Evolutionary conservation across 2,888 invertebrate species (phyloP).

Genomic region (Acrobeloides nanus): DNA sequence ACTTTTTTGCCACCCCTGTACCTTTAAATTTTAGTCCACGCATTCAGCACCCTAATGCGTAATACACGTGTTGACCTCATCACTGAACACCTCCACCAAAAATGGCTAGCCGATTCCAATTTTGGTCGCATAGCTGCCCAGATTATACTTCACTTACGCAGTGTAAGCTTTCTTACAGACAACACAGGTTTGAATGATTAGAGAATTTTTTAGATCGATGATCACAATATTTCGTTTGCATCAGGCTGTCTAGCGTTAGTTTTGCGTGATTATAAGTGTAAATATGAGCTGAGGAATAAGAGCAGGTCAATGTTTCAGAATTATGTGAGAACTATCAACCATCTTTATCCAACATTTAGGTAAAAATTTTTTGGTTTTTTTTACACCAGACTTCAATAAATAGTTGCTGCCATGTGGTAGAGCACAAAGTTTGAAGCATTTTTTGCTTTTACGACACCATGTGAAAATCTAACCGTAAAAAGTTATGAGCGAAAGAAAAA

Average conservation of each 20-base stretch:
- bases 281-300: conserved; percentile 18
- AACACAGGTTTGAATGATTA: background rate
- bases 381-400: too few relatives aligned
- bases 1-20: too few relatives aligned
- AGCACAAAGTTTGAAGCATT: too few relatives aligned
- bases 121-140: conserved; percentile 27
- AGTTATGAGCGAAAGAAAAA: too few relatives aligned
- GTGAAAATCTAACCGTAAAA: too few relatives aligned
- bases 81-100: conserved; percentile 28
- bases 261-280: conserved; percentile 8
- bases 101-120: conserved; percentile 29
- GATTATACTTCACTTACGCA: conserved; percentile 26
- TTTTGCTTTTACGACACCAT: too few relatives aligned
- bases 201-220: conserved; percentile 15
- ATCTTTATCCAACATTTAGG: conserved; percentile 29
- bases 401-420: too few relatives aligned
- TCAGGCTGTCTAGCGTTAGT: conserved; percentile 12
- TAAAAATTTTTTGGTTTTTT: too few relatives aligned
- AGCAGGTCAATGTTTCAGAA: conserved; percentile 27
- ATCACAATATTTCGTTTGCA: conserved; percentile 18
- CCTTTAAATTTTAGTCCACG: conserved; percentile 26
- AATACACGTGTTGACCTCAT: conserved; percentile 20
- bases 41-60: conserved; percentile 24
- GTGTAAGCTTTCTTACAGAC: conserved; percentile 8
- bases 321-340: conserved; percentile 27